Evolutionary conservation across 2,113 vertebrate species (phyloP), one percentile per base, ranked within the genome.

Genomic region (Peucedramus taeniatus): DNA sequence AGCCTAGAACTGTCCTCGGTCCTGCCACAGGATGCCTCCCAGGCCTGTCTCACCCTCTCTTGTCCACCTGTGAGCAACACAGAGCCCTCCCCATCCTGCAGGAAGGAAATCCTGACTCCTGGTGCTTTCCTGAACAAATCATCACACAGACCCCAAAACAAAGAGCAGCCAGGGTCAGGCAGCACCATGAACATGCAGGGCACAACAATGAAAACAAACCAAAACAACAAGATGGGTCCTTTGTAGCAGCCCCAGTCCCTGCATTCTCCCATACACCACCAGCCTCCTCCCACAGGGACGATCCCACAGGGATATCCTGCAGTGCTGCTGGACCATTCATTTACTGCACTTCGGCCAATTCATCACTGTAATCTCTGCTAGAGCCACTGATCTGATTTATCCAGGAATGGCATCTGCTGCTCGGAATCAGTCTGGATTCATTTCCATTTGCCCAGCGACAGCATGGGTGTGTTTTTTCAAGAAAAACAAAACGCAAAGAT

Each of bases 351-450:
- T 53, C 7, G 57, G 81, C 50, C 75, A 72, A 54, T 66, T 89
- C 50, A n/a, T 59, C 3, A 0, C 39, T n/a, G 8, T 90, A 93
- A 93, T 88, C 82, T 80, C 71, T 15, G 2, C 61, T 42, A 35
- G 23, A 90, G 65, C 71, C 78, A 35, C 92, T 93, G 92, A 89
- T 93, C 86, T 84, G 79, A 63, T 95, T 81, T 83, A 79, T 77
- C 86, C 91, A 57, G 51, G 56, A 70, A 86, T 5, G 11, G 68
- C 86, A 93, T 94, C 89, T 95, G 86, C 92, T 94, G 76, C 90
- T 87, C 2, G 0, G 18, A 44, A 63, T 54, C 83, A 45, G 30
- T 22, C 79, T n/a, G 27, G 60, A 21, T 56, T 81, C 51, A 40
- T 45, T 64, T 30, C 40, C 40, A 35, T 90, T 63, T 89, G 85